A percentile compares a stretch with the other conserved stretches of the same genome.
phyloP scores from a whole-genome alignment of 2,113 vertebrate genomes.

The Nicator chloris region DNA sequence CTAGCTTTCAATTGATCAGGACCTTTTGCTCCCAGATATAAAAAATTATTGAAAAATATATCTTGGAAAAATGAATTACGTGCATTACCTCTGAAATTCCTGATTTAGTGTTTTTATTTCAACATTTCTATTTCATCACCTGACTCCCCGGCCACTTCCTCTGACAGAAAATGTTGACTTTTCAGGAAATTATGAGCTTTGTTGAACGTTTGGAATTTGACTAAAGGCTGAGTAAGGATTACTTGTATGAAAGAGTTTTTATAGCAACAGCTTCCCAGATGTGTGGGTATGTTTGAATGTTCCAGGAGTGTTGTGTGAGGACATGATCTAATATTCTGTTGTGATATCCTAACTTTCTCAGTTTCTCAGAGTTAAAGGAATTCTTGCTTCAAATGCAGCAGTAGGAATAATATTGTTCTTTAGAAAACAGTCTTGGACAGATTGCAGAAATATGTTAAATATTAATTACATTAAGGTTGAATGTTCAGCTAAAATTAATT shows the following conservation, averaged over 20 bases:
- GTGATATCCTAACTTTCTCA: not conserved
- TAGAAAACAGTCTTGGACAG: not conserved
- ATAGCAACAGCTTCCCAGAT: not conserved
- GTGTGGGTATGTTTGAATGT: not conserved
- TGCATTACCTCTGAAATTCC: not conserved
- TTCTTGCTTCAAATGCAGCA: not conserved
- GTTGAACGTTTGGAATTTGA: not conserved
- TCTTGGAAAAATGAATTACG: not conserved
- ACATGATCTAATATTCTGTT: not conserved
- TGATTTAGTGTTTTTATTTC: not conserved
- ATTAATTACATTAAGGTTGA: not conserved
- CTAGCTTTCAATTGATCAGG: not conserved
- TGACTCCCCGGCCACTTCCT: not conserved
- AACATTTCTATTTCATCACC: not conserved
- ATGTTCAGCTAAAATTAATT: not conserved
- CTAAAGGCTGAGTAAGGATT: constrained; percentile 17
- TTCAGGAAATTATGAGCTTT: not conserved
- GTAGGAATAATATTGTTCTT: not conserved
- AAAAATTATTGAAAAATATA: not conserved
- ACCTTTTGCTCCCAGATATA: not conserved
- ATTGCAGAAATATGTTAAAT: constrained; percentile 8
- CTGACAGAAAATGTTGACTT: constrained; percentile 11
- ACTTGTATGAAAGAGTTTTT: not conserved
- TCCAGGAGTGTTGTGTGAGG: not conserved
- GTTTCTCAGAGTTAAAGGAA: not conserved